These are phyloP conservation scores for Danaus plexippus DNA, from an alignment of 1,140 invertebrate genomes.

Conservation along the genomic window DNA sequence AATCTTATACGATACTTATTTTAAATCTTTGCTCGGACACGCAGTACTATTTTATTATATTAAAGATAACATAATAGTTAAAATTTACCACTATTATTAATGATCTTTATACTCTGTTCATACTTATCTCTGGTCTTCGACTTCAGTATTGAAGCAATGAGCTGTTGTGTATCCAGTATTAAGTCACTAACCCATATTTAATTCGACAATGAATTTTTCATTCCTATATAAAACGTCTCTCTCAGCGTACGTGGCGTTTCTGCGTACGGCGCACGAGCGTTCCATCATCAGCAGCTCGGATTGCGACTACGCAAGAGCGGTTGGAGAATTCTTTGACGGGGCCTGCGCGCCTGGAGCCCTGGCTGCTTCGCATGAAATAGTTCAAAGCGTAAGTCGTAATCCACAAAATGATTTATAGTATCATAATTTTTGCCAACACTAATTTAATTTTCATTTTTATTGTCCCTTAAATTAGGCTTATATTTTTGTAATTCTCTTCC, in stretches of 20 bases:
- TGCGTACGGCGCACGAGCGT: slow-evolving; percentile 64
- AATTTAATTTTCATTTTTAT: not conserved
- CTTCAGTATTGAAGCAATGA: too few relatives aligned
- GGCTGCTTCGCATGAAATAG: slow-evolving; percentile 58
- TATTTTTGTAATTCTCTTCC: slow-evolving; percentile 14
- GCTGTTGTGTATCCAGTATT: too few relatives aligned
- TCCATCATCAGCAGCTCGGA: slow-evolving; percentile 52
- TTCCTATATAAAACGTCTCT: slow-evolving; percentile 6
- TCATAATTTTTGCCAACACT: not conserved
- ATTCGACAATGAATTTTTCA: too few relatives aligned
- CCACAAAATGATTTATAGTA: not conserved
- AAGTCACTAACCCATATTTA: too few relatives aligned
- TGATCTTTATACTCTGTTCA: too few relatives aligned
- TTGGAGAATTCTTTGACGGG: slow-evolving; percentile 72
- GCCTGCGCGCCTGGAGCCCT: slow-evolving; percentile 75
- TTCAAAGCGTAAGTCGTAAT: slow-evolving; percentile 35
- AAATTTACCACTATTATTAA: too few relatives aligned
- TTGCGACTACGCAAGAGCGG: slow-evolving; percentile 73
- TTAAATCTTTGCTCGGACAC: too few relatives aligned
- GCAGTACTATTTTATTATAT: too few relatives aligned
- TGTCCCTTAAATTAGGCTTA: not conserved
- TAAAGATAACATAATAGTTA: too few relatives aligned
- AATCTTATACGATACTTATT: too few relatives aligned
- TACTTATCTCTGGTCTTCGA: too few relatives aligned
- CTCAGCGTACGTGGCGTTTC: slow-evolving; percentile 74